phyloP scores from a whole-genome alignment of 2,888 invertebrate genomes.

The Strigamia maritima region DNA sequence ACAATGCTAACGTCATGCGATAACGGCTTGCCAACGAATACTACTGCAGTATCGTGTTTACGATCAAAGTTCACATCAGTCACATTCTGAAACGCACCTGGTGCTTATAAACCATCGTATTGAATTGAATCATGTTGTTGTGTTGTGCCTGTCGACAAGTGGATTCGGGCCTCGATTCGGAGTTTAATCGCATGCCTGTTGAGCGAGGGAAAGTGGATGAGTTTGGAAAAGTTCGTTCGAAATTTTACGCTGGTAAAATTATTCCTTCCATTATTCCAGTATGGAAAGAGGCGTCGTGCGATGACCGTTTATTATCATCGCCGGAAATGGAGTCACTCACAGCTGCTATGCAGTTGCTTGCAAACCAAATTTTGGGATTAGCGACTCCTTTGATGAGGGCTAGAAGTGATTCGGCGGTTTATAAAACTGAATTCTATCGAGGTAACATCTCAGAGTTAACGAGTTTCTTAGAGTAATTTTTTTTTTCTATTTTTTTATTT shows the following conservation, averaged over 20 bases:
- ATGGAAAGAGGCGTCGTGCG: slow-evolving; percentile 4
- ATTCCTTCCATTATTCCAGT: not conserved
- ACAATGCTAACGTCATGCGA: slow-evolving; percentile 6
- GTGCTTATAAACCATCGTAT: not conserved
- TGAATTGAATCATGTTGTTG: slow-evolving; percentile 1
- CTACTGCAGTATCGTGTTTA: not conserved
- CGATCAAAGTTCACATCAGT: slow-evolving; percentile 11
- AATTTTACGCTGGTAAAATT: not conserved
- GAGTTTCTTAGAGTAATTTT: not conserved
- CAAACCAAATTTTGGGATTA: not conserved
- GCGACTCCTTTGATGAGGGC: not conserved
- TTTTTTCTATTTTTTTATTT: not conserved
- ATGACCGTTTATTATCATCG: slow-evolving; percentile 24
- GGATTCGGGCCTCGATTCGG: slow-evolving; percentile 1
- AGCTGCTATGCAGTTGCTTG: slow-evolving; percentile 7
- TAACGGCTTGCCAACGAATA: not conserved
- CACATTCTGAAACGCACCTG: slow-evolving; percentile 11
- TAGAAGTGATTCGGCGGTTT: not conserved
- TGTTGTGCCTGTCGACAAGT: not conserved
- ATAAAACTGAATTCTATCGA: not conserved
- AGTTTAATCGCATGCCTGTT: not conserved
- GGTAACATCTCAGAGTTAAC: not conserved
- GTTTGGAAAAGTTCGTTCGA: not conserved
- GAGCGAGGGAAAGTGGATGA: not conserved
- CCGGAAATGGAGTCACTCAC: slow-evolving; percentile 18